These are phyloP conservation scores for Coreius guichenoti DNA, from an alignment of 2,797 vertebrate genomes.

Conservation along the genomic window DNA sequence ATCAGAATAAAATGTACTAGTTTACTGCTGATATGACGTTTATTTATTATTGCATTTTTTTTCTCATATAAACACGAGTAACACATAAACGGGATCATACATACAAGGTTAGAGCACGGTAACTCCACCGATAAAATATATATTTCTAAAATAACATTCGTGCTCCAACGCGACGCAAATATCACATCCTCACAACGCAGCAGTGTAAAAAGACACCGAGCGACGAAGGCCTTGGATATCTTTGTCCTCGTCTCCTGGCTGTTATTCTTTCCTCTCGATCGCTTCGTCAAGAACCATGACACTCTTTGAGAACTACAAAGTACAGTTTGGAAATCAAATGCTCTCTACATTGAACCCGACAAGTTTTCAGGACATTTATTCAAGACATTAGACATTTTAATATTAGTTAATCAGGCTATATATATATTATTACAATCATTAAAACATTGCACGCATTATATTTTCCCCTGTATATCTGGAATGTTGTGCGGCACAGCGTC, in stretches of 20 bases:
- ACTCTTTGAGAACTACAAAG: not conserved
- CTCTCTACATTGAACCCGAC: not conserved
- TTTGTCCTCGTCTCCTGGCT: constrained; percentile 25
- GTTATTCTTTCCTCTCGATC: constrained; percentile 24
- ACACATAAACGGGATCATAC: not conserved
- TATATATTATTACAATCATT: too few species aligned
- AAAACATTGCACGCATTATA: too few species aligned
- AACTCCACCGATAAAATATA: not conserved
- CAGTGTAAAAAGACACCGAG: constrained; percentile 1
- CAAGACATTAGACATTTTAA: not conserved
- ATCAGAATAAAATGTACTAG: not conserved
- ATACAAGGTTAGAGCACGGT: not conserved
- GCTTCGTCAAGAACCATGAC: not conserved
- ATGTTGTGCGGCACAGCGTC: not conserved
- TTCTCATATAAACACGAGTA: not conserved
- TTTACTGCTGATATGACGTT: not conserved
- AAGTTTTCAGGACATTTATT: not conserved
- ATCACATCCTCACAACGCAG: not conserved
- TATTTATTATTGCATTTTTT: not conserved
- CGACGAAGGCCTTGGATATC: constrained; percentile 23
- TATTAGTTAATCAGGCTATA: too few species aligned
- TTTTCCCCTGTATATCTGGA: not conserved
- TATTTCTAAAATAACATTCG: not conserved
- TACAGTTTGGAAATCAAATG: constrained; percentile 14
- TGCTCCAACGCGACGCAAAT: not conserved